Base-by-base conservation (phyloP, 2,797 vertebrate genomes). In the Falco berigora region DNA sequence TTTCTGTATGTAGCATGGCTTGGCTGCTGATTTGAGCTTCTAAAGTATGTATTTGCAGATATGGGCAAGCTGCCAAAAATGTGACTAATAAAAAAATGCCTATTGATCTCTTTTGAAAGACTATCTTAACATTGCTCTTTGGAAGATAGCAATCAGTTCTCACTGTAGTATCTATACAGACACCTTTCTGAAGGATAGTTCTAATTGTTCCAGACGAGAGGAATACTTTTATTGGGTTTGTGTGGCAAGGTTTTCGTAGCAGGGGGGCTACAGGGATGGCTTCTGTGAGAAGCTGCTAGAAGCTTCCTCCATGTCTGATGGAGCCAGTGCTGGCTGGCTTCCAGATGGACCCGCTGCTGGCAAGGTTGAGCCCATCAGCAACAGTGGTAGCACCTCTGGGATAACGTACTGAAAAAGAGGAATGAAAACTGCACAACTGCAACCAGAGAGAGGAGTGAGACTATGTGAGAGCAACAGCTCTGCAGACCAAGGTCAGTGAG, bases 61-160 rank as follows among this genome's bases (percentile, higher is more conserved):
- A 59, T 3, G 44, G 86, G 90, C 73, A 55, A 80, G 68, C 86
- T 95, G 86, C 93, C 95, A 96, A 83, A 94, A 94, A 81, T 90
- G 72, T 83, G 92, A 88, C 78, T 91, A 85, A 80, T 78, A 59
- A 36, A 80, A 89, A 91, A 91, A 82, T 25, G 50, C 21, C 27
- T 79, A 92, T 90, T 94, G 93, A 96, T 95, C 78, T 86, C 86
- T 75, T 87, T 95, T 91, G 72, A 78, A 92, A 88, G 27, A 36
- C 42, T 62, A 22, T 77, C 62, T 93, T 94, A 95, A 71, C 24
- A 27, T 27, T 68, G 38, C 61, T 50, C 24, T 90, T 78, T 88
- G 78, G 34, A 94, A 91, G 87, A 80, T 6, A 64, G 68, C 66
- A 69, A 95, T 90, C 67, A 69, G 25, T 80, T 94, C 69, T 86